Evolutionary conservation across 2,888 invertebrate genomes (phyloP).

Genomic region (Tridacna crocea): DNA sequence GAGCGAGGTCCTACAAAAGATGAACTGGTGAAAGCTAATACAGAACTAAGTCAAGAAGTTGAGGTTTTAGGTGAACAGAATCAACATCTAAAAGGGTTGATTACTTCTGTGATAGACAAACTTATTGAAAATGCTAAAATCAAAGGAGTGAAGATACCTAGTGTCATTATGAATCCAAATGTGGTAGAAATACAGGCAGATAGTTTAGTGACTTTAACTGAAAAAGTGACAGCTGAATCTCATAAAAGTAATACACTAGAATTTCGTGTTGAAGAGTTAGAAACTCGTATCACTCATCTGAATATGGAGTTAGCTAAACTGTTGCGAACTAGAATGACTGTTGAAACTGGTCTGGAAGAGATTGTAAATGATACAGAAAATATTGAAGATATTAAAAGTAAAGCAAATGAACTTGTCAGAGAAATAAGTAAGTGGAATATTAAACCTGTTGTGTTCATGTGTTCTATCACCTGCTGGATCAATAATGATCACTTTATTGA

Average conservation of each 20-base stretch:
- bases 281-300: constrained; percentile 80
- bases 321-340: constrained; percentile 72
- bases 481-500: neutral
- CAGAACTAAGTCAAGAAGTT: constrained; percentile 63
- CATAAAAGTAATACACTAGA: constrained; percentile 68
- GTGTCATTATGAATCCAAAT: constrained; percentile 48
- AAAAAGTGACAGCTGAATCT: constrained; percentile 55
- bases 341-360: constrained; percentile 78
- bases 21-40: constrained; percentile 66
- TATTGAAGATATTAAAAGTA: constrained; percentile 68
- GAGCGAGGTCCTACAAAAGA: constrained; percentile 59
- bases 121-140: constrained; percentile 67
- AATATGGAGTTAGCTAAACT: constrained; percentile 79
- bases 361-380: constrained; percentile 64
- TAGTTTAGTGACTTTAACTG: constrained; percentile 54
- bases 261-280: constrained; percentile 79
- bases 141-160: constrained; percentile 61
- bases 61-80: constrained; percentile 62
- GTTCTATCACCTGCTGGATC: too few species aligned
- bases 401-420: constrained; percentile 71
- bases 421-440: constrained; percentile 72
- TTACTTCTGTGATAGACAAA: constrained; percentile 63
- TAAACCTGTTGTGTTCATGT: too few species aligned
- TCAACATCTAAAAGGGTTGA: constrained; percentile 60
- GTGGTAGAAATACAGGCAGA: constrained; percentile 56